Base-by-base conservation (phyloP, 2,113 vertebrate genomes). In the Aythya baeri region DNA sequence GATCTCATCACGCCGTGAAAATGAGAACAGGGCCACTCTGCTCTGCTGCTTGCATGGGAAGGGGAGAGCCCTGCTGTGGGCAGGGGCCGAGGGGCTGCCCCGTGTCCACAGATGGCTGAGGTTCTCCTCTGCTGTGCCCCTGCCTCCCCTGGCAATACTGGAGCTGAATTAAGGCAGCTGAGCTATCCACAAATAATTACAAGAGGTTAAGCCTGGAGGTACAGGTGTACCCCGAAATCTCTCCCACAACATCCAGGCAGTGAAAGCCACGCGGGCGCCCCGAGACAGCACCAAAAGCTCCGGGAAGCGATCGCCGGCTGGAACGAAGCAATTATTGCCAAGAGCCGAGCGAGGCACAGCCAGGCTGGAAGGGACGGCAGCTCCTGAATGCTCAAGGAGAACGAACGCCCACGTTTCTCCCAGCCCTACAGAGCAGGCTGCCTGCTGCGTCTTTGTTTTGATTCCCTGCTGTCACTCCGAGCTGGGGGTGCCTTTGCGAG, bases 381-480 rank as follows among this genome's bases (percentile, higher is more conserved):
- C 59, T 87, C 73, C 6, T 0, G 6, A 29, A 63, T 6, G 61
- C 54, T 22, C 1, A 1, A 23, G 80, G 32, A 68, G 55, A 26
- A 9, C 21, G 8, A 29, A 31, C 6, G 0, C 44, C 67, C 54
- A 14, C 14, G 1, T 7, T 0, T 25, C 43, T 17, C 65, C 49
- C 10, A 1, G 13, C 76, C 12, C 46, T 74, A 4, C 7, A 0
- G 1, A 14, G 11, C 1, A 26, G 26, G 11, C 63, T 50, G 52
- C 34, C 38, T 20, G 1, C 17, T 0, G 1, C 0, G 2, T 1
- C 6, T 7, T 23, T 10, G 31, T 62, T 34, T 2, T 1, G 50
- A 6, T 31, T 71, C 8, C 27, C 2, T 11, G 67, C 34, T 50
- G n/a, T 49, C 3, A 0, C 21, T 59, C 38, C 4, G 7, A 3